phyloP scores from a whole-genome alignment of 2,113 vertebrate species.

The Tetrao urogallus region DNA sequence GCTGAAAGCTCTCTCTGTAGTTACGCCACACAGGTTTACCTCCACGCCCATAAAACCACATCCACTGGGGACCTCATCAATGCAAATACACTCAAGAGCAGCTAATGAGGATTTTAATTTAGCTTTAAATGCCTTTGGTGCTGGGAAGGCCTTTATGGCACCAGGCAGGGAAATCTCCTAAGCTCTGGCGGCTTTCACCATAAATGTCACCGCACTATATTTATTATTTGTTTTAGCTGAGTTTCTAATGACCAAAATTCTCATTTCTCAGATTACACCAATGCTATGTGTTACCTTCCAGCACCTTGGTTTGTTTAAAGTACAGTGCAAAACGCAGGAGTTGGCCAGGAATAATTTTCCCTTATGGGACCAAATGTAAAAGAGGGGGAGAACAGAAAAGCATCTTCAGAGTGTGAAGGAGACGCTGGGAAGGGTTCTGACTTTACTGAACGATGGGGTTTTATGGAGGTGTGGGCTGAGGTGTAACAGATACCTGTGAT shows the following conservation, averaged over 20 bases:
- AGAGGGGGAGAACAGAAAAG: neutral
- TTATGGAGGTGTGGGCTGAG: slow-evolving; percentile 43
- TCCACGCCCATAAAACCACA: slow-evolving; percentile 51
- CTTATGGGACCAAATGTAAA: neutral
- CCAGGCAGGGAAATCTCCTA: slow-evolving; percentile 44
- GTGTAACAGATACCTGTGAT: slow-evolving; percentile 8
- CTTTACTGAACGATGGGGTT: neutral
- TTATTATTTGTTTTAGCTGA: slow-evolving; percentile 71
- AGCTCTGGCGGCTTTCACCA: slow-evolving; percentile 53
- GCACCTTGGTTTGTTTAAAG: slow-evolving; percentile 53
- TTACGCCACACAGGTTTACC: slow-evolving; percentile 66
- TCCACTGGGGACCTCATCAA: slow-evolving; percentile 61
- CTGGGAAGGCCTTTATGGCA: slow-evolving; percentile 65
- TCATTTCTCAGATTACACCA: slow-evolving; percentile 48
- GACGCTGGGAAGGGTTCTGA: neutral
- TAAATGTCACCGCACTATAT: slow-evolving; percentile 66
- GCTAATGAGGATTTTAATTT: slow-evolving; percentile 60
- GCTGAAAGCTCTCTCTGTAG: slow-evolving; percentile 61
- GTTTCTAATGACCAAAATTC: slow-evolving; percentile 61
- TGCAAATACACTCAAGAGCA: slow-evolving; percentile 59
- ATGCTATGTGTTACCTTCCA: slow-evolving; percentile 49
- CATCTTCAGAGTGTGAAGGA: neutral
- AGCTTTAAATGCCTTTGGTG: slow-evolving; percentile 60
- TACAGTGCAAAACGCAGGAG: neutral
- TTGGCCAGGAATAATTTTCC: slow-evolving; percentile 55